Base-by-base conservation (phyloP, 2,888 invertebrate species). In the Oegoconia quadripuncta region DNA sequence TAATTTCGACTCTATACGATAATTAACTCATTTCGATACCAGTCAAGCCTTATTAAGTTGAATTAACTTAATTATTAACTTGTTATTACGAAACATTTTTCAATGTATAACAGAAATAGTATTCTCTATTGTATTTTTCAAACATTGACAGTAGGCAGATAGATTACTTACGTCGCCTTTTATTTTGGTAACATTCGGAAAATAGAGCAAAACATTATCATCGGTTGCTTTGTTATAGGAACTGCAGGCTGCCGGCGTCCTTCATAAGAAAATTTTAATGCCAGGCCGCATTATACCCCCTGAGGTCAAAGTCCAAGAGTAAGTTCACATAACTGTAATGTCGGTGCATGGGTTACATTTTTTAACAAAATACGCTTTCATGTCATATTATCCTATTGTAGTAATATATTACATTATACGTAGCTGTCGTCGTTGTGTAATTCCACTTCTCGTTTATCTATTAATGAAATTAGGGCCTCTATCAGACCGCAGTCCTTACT, bases 221-320 rank as follows among this genome's bases (percentile, higher is more conserved):
- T 54, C 52, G 43, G 37, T 61, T 57, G 53, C 43, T 65, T 74
- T 76, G 68, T 82, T 80, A 41, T 61, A 87, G 87, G 79, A 76
- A 25, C 64, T 87, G 39, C 44, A 57, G 48, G 47, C 54, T 38
- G 74, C 72, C 28, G 84, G 84, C 35, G 56, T 86, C 41, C 50
- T 59, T 26, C 63, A 86, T 63, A 77, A 64, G 72, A 87, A 87
- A 69, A 78, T 87, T 46, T 66, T 76, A 31, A 74, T 83, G 59
- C 79, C 79, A 11, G 87, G 87, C 41, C 79, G 80, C 43, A 55
- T 75, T 39, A 60, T 86, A 59, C 87, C 87, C 41, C 74, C 84
- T 5, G 68, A 77, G 55, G 36, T 52, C 39, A 71, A 64, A 63
- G 81, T 86, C 38, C 57, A 39, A 48, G 62, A 76, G 87, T 87